Percentiles rank a stretch among this genome's conserved stretches.
phyloP scores from a whole-genome alignment of 2,797 vertebrate species.

The Glyptemys insculpta region DNA sequence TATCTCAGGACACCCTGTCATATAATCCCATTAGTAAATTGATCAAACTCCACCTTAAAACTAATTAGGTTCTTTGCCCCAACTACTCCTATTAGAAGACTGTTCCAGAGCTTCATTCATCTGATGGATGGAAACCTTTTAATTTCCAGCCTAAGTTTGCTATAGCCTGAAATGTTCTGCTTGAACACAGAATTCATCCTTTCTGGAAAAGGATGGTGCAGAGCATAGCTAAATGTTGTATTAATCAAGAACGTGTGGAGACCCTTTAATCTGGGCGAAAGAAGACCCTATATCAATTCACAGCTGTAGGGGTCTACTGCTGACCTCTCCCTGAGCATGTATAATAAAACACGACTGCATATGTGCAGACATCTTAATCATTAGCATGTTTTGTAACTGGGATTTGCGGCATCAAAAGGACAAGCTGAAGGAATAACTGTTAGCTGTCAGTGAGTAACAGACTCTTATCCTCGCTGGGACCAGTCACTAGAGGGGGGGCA shows the following conservation, averaged over 20 bases:
- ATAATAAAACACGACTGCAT: accelerated
- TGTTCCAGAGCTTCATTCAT: neutral
- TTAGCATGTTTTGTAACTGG: accelerated
- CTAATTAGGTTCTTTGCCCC: neutral
- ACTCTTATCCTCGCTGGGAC: neutral
- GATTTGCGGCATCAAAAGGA: accelerated
- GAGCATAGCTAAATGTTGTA: accelerated
- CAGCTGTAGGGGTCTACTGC: neutral
- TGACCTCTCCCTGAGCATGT: neutral
- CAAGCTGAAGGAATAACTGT: neutral
- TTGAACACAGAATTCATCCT: neutral
- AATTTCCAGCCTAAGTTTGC: neutral
- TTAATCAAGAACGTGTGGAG: neutral
- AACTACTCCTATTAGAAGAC: neutral
- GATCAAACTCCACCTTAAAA: neutral
- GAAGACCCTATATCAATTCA: neutral
- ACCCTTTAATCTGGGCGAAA: neutral
- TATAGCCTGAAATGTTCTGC: neutral
- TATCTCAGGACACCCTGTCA: neutral
- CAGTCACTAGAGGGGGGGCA: neutral
- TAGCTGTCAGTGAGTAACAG: neutral
- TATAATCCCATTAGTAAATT: neutral
- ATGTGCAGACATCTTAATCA: accelerated
- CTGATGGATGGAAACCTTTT: neutral
- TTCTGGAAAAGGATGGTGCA: accelerated